Percentiles rank a stretch among this genome's conserved stretches.
These are phyloP conservation scores for Cochlearius cochlearius DNA, from an alignment of 2,113 vertebrate species.

Conservation along the genomic window DNA sequence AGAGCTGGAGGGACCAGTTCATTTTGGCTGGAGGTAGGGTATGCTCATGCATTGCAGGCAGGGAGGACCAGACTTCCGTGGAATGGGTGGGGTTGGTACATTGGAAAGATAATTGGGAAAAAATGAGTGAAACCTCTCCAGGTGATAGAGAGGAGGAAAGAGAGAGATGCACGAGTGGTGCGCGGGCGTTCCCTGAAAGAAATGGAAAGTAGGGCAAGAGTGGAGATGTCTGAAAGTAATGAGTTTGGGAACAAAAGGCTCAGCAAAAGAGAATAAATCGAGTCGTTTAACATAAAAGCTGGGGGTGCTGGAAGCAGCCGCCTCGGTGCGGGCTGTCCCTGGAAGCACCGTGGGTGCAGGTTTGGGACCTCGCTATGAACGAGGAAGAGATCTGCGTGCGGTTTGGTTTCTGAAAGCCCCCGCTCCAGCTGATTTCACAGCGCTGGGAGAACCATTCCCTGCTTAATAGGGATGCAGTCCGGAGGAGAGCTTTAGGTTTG, in stretches of 20 bases:
- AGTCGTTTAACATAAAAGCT: rapidly evolving
- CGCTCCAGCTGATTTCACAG: background rate
- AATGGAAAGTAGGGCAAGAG: background rate
- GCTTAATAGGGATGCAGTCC: background rate
- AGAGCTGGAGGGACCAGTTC: background rate
- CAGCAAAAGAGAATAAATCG: background rate
- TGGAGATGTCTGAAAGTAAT: background rate
- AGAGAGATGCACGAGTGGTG: rapidly evolving
- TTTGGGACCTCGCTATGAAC: background rate
- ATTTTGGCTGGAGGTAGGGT: background rate
- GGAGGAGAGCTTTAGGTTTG: background rate
- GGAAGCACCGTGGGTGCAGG: background rate
- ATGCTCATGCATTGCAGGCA: rapidly evolving
- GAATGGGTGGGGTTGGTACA: background rate
- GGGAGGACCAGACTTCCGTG: background rate
- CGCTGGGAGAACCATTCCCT: background rate
- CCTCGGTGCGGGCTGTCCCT: background rate
- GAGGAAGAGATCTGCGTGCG: background rate
- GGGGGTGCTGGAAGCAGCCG: background rate
- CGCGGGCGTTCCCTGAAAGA: background rate
- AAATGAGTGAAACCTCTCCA: background rate
- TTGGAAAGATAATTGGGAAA: background rate
- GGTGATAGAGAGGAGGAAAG: background rate
- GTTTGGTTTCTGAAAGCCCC: background rate
- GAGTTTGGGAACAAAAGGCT: background rate